phyloP scores from a whole-genome alignment of 2,888 invertebrate species.

The Andrena haemorrhoa region DNA sequence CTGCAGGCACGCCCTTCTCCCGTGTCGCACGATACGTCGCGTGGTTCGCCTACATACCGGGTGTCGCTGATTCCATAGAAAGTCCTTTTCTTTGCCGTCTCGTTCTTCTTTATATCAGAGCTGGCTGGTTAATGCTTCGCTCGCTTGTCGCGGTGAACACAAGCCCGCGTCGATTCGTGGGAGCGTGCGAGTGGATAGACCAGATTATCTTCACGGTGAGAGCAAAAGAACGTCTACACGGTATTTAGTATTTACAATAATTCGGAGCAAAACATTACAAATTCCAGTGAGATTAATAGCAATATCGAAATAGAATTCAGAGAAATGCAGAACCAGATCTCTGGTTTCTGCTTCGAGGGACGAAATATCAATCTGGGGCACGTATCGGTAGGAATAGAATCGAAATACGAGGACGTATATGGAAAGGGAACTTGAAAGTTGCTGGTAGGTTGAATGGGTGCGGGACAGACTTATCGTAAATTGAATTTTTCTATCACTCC shows the following conservation, averaged over 20 bases:
- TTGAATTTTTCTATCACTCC: not conserved
- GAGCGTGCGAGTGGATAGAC: slow-evolving; percentile 12
- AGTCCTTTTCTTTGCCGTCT: slow-evolving; percentile 6
- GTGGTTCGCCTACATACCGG: slow-evolving; percentile 77
- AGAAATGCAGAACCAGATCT: too few species aligned
- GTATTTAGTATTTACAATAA: not conserved
- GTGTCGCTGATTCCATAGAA: slow-evolving; percentile 68
- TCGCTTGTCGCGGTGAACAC: slow-evolving; percentile 39
- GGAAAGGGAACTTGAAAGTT: too few species aligned
- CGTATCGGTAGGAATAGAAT: too few species aligned
- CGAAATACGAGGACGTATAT: not conserved
- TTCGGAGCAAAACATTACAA: not conserved
- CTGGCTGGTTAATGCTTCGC: slow-evolving; percentile 35
- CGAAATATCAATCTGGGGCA: too few species aligned
- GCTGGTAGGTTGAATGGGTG: too few species aligned
- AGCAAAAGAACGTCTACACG: not conserved
- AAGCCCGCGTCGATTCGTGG: slow-evolving; percentile 22
- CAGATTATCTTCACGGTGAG: slow-evolving; percentile 15
- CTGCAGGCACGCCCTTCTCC: slow-evolving; percentile 83
- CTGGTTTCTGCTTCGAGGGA: too few species aligned
- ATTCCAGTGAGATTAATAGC: too few species aligned
- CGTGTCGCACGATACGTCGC: slow-evolving; percentile 80
- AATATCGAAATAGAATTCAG: too few species aligned
- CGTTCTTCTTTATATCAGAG: not conserved
- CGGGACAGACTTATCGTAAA: not conserved